A percentile compares a stretch with the other conserved stretches of the same genome.
Conservation (phyloP, 2,888 invertebrate species). For the Allolobophora icterica region DNA sequence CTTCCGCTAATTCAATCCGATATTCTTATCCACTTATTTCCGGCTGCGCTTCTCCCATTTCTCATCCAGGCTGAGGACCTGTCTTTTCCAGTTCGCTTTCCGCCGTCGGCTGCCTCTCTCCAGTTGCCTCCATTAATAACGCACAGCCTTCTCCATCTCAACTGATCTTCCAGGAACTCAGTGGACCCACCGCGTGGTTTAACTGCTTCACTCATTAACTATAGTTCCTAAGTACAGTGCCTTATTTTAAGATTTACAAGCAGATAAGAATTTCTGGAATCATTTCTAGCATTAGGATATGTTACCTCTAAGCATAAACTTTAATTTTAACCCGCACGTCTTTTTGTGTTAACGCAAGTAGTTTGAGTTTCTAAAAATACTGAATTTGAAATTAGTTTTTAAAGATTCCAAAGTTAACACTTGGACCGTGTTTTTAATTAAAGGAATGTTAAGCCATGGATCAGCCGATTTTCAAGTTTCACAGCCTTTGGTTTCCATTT, state of each 20-base stretch:
- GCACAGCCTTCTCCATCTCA: too few relatives aligned
- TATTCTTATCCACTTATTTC: constrained; percentile 1
- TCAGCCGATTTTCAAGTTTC: neutral
- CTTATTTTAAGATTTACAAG: too few relatives aligned
- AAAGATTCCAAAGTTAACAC: too few relatives aligned
- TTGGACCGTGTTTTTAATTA: neutral
- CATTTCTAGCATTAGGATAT: neutral
- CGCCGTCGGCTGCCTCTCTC: neutral
- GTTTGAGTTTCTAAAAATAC: neutral
- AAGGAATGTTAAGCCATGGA: neutral
- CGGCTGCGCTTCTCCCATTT: neutral
- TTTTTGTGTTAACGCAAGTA: neutral
- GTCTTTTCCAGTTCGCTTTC: neutral
- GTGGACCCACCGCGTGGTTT: too few relatives aligned
- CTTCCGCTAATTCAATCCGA: neutral
- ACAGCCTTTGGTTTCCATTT: too few relatives aligned
- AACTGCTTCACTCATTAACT: too few relatives aligned
- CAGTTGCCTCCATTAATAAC: neutral
- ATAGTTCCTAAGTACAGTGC: too few relatives aligned
- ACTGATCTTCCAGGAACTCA: too few relatives aligned
- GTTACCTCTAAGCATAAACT: neutral
- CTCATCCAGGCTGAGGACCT: neutral
- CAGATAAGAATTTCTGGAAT: neutral
- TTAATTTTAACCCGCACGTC: neutral
- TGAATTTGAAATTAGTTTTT: too few relatives aligned